A percentile compares a stretch with the other conserved stretches of the same genome.
These are phyloP conservation scores for Pemphredon lugubris DNA, from an alignment of 2,888 invertebrate genomes.

Conservation along the genomic window DNA sequence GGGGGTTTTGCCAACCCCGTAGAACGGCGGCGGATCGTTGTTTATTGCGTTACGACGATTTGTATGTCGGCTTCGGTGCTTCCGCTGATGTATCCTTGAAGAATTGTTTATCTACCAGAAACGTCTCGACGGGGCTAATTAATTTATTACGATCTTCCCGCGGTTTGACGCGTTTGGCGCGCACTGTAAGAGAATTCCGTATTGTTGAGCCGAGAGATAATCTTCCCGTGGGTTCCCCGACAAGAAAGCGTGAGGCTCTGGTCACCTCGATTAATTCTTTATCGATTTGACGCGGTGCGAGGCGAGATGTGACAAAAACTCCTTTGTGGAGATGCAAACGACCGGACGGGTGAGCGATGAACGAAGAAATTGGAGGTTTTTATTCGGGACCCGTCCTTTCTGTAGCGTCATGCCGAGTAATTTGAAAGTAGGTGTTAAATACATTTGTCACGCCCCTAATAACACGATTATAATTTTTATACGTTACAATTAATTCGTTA, in stretches of 20 bases:
- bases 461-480: slow-evolving; percentile 13
- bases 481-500: neutral
- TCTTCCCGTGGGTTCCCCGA: slow-evolving; percentile 11
- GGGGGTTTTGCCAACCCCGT: no score
- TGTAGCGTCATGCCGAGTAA: slow-evolving; percentile 50
- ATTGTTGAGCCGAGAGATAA: slow-evolving; percentile 9
- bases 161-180: no score
- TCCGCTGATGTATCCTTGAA: no score
- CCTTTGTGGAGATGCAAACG: slow-evolving; percentile 51
- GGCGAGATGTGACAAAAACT: slow-evolving; percentile 35
- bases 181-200: no score
- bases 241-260: slow-evolving; percentile 36
- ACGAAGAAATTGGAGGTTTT: slow-evolving; percentile 42
- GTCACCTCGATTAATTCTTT: slow-evolving; percentile 52
- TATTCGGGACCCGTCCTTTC: slow-evolving; percentile 25
- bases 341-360: slow-evolving; percentile 37
- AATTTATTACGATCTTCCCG: neutral
- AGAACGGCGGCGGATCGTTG: slow-evolving; percentile 28
- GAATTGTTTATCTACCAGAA: no score
- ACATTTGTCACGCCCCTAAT: slow-evolving; percentile 47
- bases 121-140: neutral
- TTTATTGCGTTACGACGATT: slow-evolving; percentile 25
- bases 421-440: slow-evolving; percentile 56
- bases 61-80: slow-evolving; percentile 5
- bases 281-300: slow-evolving; percentile 51